Evolutionary conservation across 2,113 vertebrate species (phyloP), one percentile per base, ranked within the genome.

Genomic region (Gymnorhina tibicen): DNA sequence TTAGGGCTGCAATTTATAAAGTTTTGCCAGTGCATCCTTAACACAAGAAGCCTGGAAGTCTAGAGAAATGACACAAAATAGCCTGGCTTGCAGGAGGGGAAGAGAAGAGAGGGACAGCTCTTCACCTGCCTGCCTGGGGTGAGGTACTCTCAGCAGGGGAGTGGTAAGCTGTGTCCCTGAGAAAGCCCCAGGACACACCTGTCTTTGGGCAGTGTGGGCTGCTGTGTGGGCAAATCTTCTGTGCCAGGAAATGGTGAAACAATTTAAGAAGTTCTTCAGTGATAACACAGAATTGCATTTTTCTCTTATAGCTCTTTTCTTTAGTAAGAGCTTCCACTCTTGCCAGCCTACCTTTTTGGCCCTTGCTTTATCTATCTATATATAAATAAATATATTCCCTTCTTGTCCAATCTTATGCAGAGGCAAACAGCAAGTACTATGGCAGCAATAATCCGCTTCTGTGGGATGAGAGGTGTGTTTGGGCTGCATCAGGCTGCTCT

Each of bases 271-370:
- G n/a, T 28, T 66, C 47, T 64, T 84, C 58, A 35, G 7, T 21
- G 30, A 46, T 35, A 84, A 81, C 0, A 0, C 16, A 77, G 55
- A 62, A 62, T 8, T 62, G 6, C 2, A 3, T 41, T 87, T 87
- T 73, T 70, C 32, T 75, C 68, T 70, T 76, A 27, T 0, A 72
- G 49, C 9, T 88, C 49, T 76, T 66, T 78, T 82, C 49, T 84
- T 87, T 33, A 30, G 14, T 47, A 86, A 86, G 35, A 89, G 16
- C 37, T 91, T 92, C 74, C 63, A 59, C 22, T 81, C 32, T 46
- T 92, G 59, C 13, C 68, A 89, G 35, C 19, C 58, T 68, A 64
- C 15, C 49, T 49, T 80, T 93, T 69, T 68, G 28, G 32, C 49
- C 59, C n/a, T 69, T 84, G 23, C 10, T 92, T 75, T 64, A 67